Evolutionary conservation across 2,113 vertebrate genomes (phyloP).

Genomic region (Terrapene triunguis): DNA sequence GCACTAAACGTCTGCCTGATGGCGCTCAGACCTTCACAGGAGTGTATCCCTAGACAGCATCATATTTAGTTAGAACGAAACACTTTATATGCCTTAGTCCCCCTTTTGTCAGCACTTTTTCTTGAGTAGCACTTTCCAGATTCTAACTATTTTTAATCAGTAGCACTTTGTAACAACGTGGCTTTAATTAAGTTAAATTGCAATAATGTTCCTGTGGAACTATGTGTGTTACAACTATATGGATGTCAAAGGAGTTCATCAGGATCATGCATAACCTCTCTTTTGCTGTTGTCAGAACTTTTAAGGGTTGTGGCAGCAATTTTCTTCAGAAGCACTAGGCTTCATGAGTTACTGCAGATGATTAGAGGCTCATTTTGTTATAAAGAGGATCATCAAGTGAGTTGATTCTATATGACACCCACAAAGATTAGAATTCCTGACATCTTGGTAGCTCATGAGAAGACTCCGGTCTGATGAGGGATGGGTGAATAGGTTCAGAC

Average conservation of each 20-base stretch:
- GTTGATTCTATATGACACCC: background rate
- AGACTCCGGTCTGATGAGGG: background rate
- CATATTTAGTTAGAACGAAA: background rate
- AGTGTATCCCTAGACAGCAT: background rate
- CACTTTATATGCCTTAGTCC: background rate
- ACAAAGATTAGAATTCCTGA: background rate
- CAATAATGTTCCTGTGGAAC: background rate
- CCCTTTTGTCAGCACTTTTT: background rate
- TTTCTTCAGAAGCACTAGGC: background rate
- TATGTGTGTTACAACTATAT: background rate
- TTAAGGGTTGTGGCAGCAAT: background rate
- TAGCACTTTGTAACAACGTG: background rate
- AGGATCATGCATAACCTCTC: background rate
- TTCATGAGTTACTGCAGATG: background rate
- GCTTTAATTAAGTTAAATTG: background rate
- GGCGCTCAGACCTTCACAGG: background rate
- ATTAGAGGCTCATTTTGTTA: background rate
- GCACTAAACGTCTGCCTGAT: background rate
- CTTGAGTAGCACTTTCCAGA: background rate
- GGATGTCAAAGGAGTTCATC: background rate
- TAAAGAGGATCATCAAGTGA: background rate
- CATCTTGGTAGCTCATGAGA: background rate
- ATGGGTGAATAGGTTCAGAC: background rate
- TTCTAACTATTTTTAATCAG: background rate
- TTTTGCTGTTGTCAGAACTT: background rate